Evolutionary conservation across 2,888 invertebrate genomes (phyloP), one percentile per base, ranked within the genome.

Genomic region (Griposia aprilina): DNA sequence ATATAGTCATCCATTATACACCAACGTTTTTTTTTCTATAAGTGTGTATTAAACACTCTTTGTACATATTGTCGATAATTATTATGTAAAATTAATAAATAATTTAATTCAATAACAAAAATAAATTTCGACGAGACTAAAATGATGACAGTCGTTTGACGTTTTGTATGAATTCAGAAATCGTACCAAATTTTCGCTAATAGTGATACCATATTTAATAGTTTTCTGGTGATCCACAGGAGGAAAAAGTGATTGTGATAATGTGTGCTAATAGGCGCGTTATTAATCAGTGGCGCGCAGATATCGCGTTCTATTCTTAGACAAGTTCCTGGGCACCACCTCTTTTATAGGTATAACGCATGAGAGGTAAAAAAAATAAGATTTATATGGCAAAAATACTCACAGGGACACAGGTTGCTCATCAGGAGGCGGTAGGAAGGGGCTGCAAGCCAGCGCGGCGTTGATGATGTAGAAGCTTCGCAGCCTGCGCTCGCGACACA

Each of bases 361-460:
- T 76, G n/a, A 48, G 23, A 17, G 30, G 15, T 8, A 0, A 36
- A 11, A 69, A 52, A 36, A 23, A 0, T 48, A 26, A 30, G 41
- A 63, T 57, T 17, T 13, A 15, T 20, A 30, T 30, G 20, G 23
- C 23, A 79, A 23, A 59, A 74, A 71, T 88, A 97, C 97, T 97
- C 93, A 98, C 97, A 97, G 92, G 70, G 94, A 87, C 57, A 97
- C 91, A 5, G 97, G 95, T 63, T 97, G 93, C 91, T 98, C 98
- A 48, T 98, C 95, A 96, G 98, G 98, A 77, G 97, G 94, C 5
- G 98, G 98, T 79, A 99, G 93, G 76, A 98, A 97, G 3, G 95
- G 94, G 72, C 97, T 96, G 74, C 98, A 98, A 4, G 98, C 97
- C 80, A 99, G 91, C 66, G 97, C 95, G 17, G 98, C 97, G 73